These are phyloP conservation scores for Caerostris extrusa DNA, from an alignment of 1,140 invertebrate species.

Conservation along the genomic window DNA sequence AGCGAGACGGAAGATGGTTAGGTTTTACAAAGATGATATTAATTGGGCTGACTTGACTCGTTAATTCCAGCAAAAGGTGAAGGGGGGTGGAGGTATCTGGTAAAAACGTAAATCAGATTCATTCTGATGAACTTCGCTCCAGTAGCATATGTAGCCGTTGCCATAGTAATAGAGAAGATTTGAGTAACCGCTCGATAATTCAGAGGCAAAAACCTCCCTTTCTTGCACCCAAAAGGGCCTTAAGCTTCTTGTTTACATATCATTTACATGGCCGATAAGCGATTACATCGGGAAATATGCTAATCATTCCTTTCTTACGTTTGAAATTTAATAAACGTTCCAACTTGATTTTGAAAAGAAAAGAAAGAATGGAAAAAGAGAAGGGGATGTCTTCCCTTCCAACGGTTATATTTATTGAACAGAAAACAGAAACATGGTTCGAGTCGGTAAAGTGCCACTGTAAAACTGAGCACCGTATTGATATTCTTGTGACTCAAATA, in stretches of 20 bases:
- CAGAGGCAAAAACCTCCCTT: slow-evolving; percentile 43
- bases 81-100: not conserved
- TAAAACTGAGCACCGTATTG: slow-evolving; percentile 36
- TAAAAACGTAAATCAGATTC: slow-evolving; percentile 47
- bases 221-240: slow-evolving; percentile 54
- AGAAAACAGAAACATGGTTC: slow-evolving; percentile 37
- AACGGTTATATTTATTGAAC: slow-evolving; percentile 35
- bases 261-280: slow-evolving; percentile 64
- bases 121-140: slow-evolving; percentile 36
- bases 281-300: slow-evolving; percentile 58
- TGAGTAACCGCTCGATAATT: slow-evolving; percentile 45
- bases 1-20: not conserved
- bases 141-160: not conserved
- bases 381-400: not conserved
- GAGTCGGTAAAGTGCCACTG: not conserved
- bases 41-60: slow-evolving; percentile 21
- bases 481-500: slow-evolving; percentile 52
- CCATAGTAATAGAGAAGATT: slow-evolving; percentile 48
- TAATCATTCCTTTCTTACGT: slow-evolving; percentile 61
- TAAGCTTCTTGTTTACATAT: slow-evolving; percentile 64
- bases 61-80: not conserved
- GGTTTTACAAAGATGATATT: slow-evolving; percentile 23
- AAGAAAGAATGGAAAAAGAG: slow-evolving; percentile 17
- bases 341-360: slow-evolving; percentile 5
- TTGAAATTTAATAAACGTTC: slow-evolving; percentile 71